A percentile compares a stretch with the other conserved stretches of the same genome.
Evolutionary conservation across 1,140 invertebrate genomes (phyloP).

Genomic region (Polypedilum vanderplanki): DNA sequence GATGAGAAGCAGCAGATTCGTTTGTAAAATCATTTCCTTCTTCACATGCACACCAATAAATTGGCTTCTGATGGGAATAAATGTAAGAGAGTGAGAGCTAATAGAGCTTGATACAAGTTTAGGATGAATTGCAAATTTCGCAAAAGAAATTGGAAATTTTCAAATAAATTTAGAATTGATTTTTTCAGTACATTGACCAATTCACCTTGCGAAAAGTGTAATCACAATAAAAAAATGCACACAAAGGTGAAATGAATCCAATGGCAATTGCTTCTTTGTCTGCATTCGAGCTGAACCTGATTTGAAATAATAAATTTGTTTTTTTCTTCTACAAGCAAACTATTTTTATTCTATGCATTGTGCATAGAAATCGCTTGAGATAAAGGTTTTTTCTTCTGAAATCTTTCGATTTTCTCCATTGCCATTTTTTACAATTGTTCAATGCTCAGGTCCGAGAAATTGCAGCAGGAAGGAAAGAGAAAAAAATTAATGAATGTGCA

Average conservation of each 20-base stretch:
- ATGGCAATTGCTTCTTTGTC: slow-evolving; percentile 8
- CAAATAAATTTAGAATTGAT: no score
- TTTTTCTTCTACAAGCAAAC: neutral
- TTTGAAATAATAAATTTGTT: neutral
- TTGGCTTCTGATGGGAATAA: neutral
- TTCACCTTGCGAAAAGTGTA: neutral
- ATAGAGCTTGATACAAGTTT: neutral
- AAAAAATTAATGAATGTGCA: neutral
- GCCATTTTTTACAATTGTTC: neutral
- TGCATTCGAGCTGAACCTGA: neutral
- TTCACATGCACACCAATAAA: neutral
- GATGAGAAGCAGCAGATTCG: neutral
- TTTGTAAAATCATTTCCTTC: slow-evolving; percentile 14
- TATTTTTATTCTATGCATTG: neutral
- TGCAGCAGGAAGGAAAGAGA: neutral
- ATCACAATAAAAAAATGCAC: neutral
- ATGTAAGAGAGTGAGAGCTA: neutral
- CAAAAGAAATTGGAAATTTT: no score
- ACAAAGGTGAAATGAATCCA: neutral
- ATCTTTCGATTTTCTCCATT: neutral
- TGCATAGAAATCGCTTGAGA: slow-evolving; percentile 4
- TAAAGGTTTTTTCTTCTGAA: slow-evolving; percentile 10
- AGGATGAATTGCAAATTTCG: no score
- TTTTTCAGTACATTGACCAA: neutral
- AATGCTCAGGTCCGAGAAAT: neutral